Evolutionary conservation across 2,888 invertebrate species (phyloP), one percentile per base, ranked within the genome.

Genomic region (Calliphora vomitoria): DNA sequence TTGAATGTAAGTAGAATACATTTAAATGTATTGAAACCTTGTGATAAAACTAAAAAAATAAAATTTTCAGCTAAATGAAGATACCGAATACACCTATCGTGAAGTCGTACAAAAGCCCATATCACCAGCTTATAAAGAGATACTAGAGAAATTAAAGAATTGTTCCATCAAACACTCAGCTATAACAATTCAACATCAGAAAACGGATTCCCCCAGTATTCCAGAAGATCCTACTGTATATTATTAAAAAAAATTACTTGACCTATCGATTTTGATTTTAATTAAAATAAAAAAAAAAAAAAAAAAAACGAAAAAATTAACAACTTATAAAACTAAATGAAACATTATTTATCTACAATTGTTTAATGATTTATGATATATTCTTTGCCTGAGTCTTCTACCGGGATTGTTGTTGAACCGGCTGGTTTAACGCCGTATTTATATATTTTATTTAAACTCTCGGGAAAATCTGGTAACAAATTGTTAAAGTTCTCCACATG

Each of bases 51-150:
- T 44, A 13, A 44, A 44, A 13, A 44, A 4, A 11, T 47, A 11
- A 66, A 38, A 55, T 47, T 85, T 75, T 35, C 64, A 95, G 93
- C 92, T 96, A 8, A 95, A 95, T 86, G 95, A 95, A 20, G 95
- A 95, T 90, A 93, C 94, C 25, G 94, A 95, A 53, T 97, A 97
- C 93, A 94, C 95, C 88, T 96, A 96, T 89, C 95, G 94, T 82
- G 95, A 96, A 71, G 96, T 97, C 10, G 95, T 96, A 4, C 97
- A 97, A 93, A 94, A 94, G 35, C 97, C 97, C 0, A 96, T 97
- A 74, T 95, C 96, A 78, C 97, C 97, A 10, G 96, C 97, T 0
- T 97, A 97, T 89, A 95, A 95, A 91, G 95, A 96, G 91, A 94
- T 96, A 38, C 92, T 96, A 75, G 94, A 95, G 58, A 95, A 95